Conservation (phyloP, 2,888 invertebrate species). For the Drosophila testacea region DNA sequence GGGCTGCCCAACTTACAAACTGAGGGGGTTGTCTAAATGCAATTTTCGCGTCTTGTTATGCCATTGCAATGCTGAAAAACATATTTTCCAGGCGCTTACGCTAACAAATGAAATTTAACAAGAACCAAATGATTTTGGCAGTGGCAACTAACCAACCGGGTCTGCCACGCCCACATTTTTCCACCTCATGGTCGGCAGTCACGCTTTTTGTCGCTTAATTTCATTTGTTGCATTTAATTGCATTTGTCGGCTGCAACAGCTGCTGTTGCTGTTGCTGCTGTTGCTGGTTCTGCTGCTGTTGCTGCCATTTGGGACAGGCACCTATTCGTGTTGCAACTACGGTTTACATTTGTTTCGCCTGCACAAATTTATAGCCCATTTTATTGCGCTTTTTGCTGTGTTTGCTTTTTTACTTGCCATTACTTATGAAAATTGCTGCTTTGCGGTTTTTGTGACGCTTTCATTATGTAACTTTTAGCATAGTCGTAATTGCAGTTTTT, state of each 20-base stretch:
- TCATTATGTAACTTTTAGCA: conserved; percentile 30
- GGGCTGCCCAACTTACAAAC: not conserved
- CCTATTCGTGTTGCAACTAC: conserved; percentile 8
- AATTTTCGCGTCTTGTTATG: conserved; percentile 24
- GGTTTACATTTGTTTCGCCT: conserved; percentile 34
- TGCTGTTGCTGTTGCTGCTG: not conserved
- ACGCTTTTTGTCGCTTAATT: conserved; percentile 71
- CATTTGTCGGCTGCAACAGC: conserved; percentile 44
- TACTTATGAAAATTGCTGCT: conserved; percentile 58
- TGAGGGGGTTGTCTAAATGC: conserved; percentile 1
- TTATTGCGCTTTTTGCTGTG: conserved; percentile 46
- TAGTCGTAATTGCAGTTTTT: conserved; percentile 60
- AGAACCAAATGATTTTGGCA: conserved; percentile 27
- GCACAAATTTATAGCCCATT: conserved; percentile 57
- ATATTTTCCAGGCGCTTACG: conserved; percentile 13
- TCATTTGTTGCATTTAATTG: conserved; percentile 77
- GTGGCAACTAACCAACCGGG: not conserved
- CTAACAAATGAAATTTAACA: conserved; percentile 24
- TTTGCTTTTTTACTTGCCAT: conserved; percentile 37
- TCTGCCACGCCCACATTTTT: conserved; percentile 19
- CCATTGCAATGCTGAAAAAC: conserved; percentile 23
- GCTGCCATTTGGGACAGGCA: conserved; percentile 9
- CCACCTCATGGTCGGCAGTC: conserved; percentile 50
- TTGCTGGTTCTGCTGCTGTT: too few species aligned
- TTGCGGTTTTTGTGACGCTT: conserved; percentile 43